These are phyloP conservation scores for Pseudanteris insignis DNA, from an alignment of 2,888 invertebrate species.

Conservation along the genomic window DNA sequence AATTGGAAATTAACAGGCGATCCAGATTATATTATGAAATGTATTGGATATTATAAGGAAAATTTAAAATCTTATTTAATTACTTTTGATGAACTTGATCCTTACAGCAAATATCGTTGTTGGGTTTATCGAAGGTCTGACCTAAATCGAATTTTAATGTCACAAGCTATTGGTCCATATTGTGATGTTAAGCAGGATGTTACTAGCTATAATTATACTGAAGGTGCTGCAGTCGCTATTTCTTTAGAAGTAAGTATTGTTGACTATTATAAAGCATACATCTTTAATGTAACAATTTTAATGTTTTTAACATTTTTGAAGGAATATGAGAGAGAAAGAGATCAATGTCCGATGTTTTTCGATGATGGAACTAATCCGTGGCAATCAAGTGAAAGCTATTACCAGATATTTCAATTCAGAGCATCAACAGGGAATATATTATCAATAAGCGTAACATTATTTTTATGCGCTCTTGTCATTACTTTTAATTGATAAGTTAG, in stretches of 20 bases:
- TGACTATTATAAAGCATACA: too few species aligned
- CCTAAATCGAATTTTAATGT: conserved; percentile 85
- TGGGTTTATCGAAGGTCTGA: conserved; percentile 98
- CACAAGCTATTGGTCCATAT: conserved; percentile 88
- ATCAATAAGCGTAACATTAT: neutral
- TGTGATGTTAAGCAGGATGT: conserved; percentile 92
- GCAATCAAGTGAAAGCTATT: conserved; percentile 75
- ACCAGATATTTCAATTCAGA: conserved; percentile 77
- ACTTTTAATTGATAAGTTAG: too few species aligned
- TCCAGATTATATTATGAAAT: conserved; percentile 95
- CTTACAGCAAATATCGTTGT: conserved; percentile 93
- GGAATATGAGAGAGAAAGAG: conserved; percentile 71
- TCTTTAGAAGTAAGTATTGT: conserved; percentile 81
- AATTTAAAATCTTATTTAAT: conserved; percentile 95
- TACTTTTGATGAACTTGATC: conserved; percentile 95
- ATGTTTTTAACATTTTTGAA: too few species aligned
- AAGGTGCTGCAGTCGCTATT: conserved; percentile 92
- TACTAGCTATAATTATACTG: conserved; percentile 84
- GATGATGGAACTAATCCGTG: conserved; percentile 93
- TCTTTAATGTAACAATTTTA: too few species aligned
- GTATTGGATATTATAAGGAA: conserved; percentile 98
- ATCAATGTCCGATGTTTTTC: conserved; percentile 97
- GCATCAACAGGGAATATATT: conserved; percentile 21
- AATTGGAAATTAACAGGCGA: conserved; percentile 76
- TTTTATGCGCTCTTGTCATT: neutral